Evolutionary conservation across 2,113 vertebrate genomes (phyloP), one percentile per base, ranked within the genome.

Genomic region (Oostethus manadensis): DNA sequence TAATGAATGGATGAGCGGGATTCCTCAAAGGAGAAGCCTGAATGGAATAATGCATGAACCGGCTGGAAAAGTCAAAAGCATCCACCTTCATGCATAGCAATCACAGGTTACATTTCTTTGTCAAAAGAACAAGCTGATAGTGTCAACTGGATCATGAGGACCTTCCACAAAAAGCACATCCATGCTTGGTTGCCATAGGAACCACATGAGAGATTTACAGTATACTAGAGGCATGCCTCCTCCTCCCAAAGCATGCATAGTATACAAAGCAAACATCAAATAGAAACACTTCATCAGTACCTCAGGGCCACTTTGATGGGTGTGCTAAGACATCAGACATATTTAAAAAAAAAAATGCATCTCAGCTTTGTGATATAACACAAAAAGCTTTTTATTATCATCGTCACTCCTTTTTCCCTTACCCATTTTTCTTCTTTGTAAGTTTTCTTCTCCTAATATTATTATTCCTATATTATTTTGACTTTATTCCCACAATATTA

Each of bases 161-260:
- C 69, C 57, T 66, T 69, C 58, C 49, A 70, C 62, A 70, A 61
- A 68, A 62, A 79, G 33, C 8, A 74, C 74, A 81, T 73, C 77
- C 79, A 21, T 74, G 33, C 79, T 75, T 68, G 51, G 87, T 87
- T 83, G 61, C 84, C 83, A 87, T 87, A 84, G 87, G 73, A 87
- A 89, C 86, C 62, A 26, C 53, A 55, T 38, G 46, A 56, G 21
- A 69, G 77, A 58, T 63, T 75, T 80, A 81, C 71, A 71, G 76
- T 78, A n/a, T n/a, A n/a, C n/a, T n/a, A 76, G 71, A 64, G 66
- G 71, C 65, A 81, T 68, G 51, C 29, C 29, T 33, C n/a, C 56
- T 73, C 64, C 69, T 63, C 71, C 22, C 55, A 62, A 71, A 78
- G 79, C 76, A 70, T 71, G 71, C 70, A 72, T 73, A 15, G 61